Base-by-base conservation (phyloP, 2,113 vertebrate genomes). In the Tenebrosternarchus preto region DNA sequence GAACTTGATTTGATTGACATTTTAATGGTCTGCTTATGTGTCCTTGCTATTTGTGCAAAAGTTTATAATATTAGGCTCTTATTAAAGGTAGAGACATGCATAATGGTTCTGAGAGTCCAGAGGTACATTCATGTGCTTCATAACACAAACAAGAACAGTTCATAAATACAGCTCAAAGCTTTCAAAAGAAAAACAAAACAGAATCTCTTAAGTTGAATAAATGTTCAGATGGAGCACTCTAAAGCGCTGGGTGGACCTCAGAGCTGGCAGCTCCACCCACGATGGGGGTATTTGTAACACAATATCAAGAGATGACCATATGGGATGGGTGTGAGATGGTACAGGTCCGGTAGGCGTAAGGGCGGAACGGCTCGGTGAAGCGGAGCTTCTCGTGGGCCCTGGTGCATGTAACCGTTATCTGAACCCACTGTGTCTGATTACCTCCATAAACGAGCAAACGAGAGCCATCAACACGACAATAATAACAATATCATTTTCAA, bases 381-480 rank as follows among this genome's bases (percentile, higher is more conserved):
- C 36, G 6, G 15, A 0, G 0, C 8, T 53, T 16, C 36, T 59
- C 53, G 39, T 61, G 25, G n/a, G 36, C 33, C 43, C 59, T 70
- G 63, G 81, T 46, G 61, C 55, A 50, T 33, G 31, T 24, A 59
- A 43, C 70, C 22, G 60, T 75, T 71, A 36, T n/a, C 22, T 20
- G 20, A 50, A 68, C 66, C 31, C 57, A 57, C 61, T 36, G 1
- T 25, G 64, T 78, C 75, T 31, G 33, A 29, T 78, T 71, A 78
- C 67, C 50, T 68, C 80, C 36, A 46, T 77, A 69, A 74, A 25
- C 68, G 55, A 73, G 60, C 55, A 29, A 77, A 46, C 15, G 67
- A 29, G 25, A 72, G 74, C 66, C 16, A 22, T 77, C 36, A 27
- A 11, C 6, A 57, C 31, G 63, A 64, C 53, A 33, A 57, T 78